Evolutionary conservation across 2,888 invertebrate genomes (phyloP).

Genomic region (Phanerotoma sp.): DNA sequence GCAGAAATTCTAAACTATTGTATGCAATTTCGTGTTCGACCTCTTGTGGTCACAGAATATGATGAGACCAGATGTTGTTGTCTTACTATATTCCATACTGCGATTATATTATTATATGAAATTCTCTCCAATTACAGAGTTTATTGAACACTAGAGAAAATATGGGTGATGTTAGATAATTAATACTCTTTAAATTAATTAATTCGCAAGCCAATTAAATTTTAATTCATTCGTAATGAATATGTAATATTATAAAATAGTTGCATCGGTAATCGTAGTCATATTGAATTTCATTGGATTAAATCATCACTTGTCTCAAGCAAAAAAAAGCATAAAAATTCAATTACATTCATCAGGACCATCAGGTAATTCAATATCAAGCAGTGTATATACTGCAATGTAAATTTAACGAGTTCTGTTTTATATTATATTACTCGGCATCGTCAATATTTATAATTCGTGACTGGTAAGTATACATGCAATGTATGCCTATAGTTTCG

Average conservation of each 20-base stretch:
- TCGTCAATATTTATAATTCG: slow-evolving; percentile 17
- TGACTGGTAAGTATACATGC: slow-evolving; percentile 8
- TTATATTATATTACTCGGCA: not conserved
- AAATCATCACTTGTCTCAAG: too few relatives aligned
- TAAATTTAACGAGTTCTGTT: not conserved
- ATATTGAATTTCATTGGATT: too few relatives aligned
- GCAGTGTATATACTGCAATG: not conserved
- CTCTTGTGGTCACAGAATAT: not conserved
- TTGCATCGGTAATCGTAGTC: too few relatives aligned
- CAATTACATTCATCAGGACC: slow-evolving; percentile 1
- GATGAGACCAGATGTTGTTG: too few relatives aligned
- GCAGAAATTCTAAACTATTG: slow-evolving; percentile 34
- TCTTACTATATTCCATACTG: not conserved
- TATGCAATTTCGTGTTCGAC: slow-evolving; percentile 19
- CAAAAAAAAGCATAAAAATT: not conserved
- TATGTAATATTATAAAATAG: too few relatives aligned
- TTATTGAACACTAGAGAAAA: slow-evolving; percentile 13
- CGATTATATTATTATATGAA: not conserved
- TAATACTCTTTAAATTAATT: slow-evolving; percentile 21
- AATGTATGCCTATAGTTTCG: not conserved
- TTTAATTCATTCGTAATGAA: too few relatives aligned
- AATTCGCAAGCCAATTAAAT: slow-evolving; percentile 7
- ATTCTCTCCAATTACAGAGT: slow-evolving; percentile 4
- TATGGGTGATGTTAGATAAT: slow-evolving; percentile 25
- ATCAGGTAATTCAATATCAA: slow-evolving; percentile 10